Base-by-base conservation (phyloP, 2,113 vertebrate genomes). In the Cochlearius cochlearius region DNA sequence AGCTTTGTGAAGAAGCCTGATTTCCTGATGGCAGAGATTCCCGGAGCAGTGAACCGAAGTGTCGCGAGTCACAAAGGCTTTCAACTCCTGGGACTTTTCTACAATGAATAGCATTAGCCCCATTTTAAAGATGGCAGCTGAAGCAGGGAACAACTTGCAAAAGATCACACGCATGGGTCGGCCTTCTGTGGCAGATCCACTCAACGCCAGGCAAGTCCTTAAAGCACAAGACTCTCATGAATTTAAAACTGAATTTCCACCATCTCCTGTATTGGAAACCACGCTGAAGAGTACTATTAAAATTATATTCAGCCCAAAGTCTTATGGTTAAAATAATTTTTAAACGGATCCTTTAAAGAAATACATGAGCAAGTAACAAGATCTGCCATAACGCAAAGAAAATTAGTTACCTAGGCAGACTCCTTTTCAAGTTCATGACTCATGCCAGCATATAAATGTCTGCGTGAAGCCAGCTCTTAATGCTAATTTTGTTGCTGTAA, bases 361-460 rank as follows among this genome's bases (percentile, higher is more conserved):
- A 58, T 32, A 62, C 19, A 69, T 2, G 25, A 84, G 34, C 29
- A 75, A 96, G 78, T 86, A 94, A 79, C 50, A 90, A 92, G 86
- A 88, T 88, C 75, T 86, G 55, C 68, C 94, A 34, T 72, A 95
- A 84, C 0, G 5, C n/a, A 45, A 60, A 84, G 95, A 88, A 92
- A 96, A 96, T 93, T 94, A 96, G 95, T 92, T 94, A 95, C 88
- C 79, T 87, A 95, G 75, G 78, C 95, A 95, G 91, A 86, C 88
- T 96, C 39, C 47, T 92, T 94, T 86, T 96, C 76, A 92, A 89
- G 90, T 97, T 96, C 79, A 78, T 96, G 95, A 96, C 92, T 97
- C 96, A 97, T 93, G 60, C 63, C 75, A 96, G 96, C 88, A 81
- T 92, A 92, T 67, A 92, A 96, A 96, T 80, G 86, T 59, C 94